Evolutionary conservation across 2,797 vertebrate genomes (phyloP).

Genomic region (Hydrolagus colliei): DNA sequence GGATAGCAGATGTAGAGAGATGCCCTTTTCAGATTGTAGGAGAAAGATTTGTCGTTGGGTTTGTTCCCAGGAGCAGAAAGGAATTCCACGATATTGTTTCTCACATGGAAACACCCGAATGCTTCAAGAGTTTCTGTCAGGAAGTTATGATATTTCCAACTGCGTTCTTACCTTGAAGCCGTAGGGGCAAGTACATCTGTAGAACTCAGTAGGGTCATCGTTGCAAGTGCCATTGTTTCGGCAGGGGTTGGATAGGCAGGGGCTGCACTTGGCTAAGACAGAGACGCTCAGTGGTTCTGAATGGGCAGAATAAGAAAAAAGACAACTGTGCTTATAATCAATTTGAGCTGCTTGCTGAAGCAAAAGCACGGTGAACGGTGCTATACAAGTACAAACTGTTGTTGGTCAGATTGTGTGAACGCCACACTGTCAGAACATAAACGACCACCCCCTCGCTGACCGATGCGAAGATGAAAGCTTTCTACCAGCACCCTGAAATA

Average conservation of each 20-base stretch:
- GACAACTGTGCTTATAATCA: neutral
- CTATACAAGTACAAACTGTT: neutral
- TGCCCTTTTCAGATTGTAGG: constrained; percentile 48
- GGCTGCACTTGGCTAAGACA: constrained; percentile 81
- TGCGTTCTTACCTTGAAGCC: constrained; percentile 78
- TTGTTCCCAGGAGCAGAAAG: constrained; percentile 46
- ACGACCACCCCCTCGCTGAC: too few relatives aligned
- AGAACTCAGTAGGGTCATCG: constrained; percentile 66
- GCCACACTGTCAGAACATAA: neutral
- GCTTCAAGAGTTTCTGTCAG: neutral
- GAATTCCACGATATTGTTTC: neutral
- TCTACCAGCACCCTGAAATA: too few relatives aligned
- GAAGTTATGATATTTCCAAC: neutral
- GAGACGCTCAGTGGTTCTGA: constrained; percentile 75
- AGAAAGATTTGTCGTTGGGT: constrained; percentile 53
- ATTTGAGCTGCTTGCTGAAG: neutral
- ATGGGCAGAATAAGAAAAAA: constrained; percentile 14
- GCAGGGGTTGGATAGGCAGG: constrained; percentile 81
- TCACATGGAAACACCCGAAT: neutral
- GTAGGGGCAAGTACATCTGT: constrained; percentile 81
- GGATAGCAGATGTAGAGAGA: constrained; percentile 54
- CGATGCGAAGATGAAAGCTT: too few relatives aligned
- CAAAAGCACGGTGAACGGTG: neutral
- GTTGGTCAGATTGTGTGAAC: neutral
- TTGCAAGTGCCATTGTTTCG: constrained; percentile 87